A percentile compares a stretch with the other conserved stretches of the same genome.
Evolutionary conservation across 2,113 vertebrate species (phyloP).

Genomic region (Mormyrus lacerda): DNA sequence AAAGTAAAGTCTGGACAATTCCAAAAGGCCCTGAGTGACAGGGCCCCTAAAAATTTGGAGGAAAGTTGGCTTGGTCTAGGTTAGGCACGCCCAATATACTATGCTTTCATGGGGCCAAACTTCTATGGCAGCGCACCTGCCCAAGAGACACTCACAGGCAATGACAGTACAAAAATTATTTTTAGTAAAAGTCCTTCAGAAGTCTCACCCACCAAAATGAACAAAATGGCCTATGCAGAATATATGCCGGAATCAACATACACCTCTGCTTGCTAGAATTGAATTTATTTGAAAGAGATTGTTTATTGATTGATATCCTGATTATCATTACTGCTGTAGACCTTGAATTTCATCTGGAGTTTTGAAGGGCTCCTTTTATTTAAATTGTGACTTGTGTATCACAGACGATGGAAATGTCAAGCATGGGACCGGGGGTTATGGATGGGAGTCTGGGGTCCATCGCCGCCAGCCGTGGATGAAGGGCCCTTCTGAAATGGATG

Average conservation of each 20-base stretch:
- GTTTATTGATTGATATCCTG: not conserved
- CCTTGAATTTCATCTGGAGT: not conserved
- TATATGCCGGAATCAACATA: not conserved
- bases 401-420: not conserved
- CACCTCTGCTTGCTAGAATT: not conserved
- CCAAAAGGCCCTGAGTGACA: not conserved
- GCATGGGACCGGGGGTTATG: not conserved
- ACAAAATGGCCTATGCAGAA: not conserved
- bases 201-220: not conserved
- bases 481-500: not conserved
- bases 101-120: not conserved
- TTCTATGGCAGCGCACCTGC: not conserved
- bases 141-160: not conserved
- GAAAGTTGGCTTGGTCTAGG: not conserved
- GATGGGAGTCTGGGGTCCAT: not conserved
- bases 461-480: no score
- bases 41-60: not conserved
- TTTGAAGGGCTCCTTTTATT: not conserved
- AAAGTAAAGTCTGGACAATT: not conserved
- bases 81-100: not conserved
- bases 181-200: not conserved
- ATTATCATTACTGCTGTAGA: not conserved
- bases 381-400: not conserved
- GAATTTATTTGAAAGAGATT: not conserved
- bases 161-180: not conserved